Evolutionary conservation across 2,888 invertebrate genomes (phyloP), one percentile per base, ranked within the genome.

Genomic region (Eristalinus sepulchralis): DNA sequence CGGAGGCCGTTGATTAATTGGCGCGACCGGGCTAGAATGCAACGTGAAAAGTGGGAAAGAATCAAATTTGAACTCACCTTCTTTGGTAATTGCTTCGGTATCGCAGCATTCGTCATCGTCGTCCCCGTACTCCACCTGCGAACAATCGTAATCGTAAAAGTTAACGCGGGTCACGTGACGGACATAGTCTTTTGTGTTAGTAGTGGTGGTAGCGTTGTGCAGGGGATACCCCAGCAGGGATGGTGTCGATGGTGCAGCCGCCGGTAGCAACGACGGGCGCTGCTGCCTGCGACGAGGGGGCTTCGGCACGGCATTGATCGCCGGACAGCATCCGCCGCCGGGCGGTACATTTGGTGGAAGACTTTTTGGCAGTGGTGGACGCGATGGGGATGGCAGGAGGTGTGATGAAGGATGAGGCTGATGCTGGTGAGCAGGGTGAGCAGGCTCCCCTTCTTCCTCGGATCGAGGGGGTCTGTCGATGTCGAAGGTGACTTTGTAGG

Each of bases 11-110:
- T 64, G 73, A 75, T 75, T 75, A 75, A 57, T 24, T 36, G 73
- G 73, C 20, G 47, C 47, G 47, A 47, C 47, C 47, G 17, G 8
- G 60, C 36, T 78, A 53, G 60, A 78, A 73, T 78, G 63, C 76
- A 81, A 76, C 17, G 0, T 17, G 8, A 17, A 17, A 47, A 47
- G 17, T 47, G 47, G 17, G 8, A 47, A 17, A 47, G 47, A 47
- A 47, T 47, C 47, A 47, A 47, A 47, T 47, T 47, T 80, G 67
- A 36, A 92, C 94, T 94, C 92, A 97, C 97, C 97, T 95, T 97
- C 97, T 95, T 97, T 97, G 93, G 97, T 96, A 92, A 96, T 96
- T 90, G 97, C 96, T 93, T 96, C 95, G 88, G 96, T 95, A 91
- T 96, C 96, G 82, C 96, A 96, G 89, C 95, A 95, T 67, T 95